Conservation (phyloP, 2,113 vertebrate genomes). For the Sialia sialis region DNA sequence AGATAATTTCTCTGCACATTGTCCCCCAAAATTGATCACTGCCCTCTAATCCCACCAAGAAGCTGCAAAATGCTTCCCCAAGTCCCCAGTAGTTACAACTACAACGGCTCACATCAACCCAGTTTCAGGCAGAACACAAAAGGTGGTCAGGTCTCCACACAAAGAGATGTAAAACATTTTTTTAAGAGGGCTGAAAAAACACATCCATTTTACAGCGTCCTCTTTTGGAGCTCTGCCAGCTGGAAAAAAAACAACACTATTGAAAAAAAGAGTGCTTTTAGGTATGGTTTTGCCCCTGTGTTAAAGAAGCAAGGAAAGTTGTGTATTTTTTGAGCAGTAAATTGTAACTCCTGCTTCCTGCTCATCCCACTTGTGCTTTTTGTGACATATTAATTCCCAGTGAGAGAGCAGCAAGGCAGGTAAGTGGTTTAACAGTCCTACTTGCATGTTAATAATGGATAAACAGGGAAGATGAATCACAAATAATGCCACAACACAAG, state of each 20-base stretch:
- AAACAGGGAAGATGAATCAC: neutral
- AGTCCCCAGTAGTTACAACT: neutral
- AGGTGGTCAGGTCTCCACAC: conserved; percentile 23
- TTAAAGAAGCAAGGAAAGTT: neutral
- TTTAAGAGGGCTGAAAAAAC: conserved; percentile 30
- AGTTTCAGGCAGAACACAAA: conserved; percentile 36
- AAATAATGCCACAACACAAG: neutral
- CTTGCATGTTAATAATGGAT: neutral
- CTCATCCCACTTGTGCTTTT: neutral
- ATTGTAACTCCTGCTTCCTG: neutral
- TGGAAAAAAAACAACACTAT: conserved; percentile 33
- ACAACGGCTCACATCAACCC: conserved; percentile 47
- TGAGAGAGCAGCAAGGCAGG: neutral
- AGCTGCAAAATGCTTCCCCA: neutral
- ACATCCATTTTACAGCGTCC: conserved; percentile 22
- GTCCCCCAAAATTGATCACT: neutral
- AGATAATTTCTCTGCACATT: neutral
- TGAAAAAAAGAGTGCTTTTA: neutral
- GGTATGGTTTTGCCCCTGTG: neutral
- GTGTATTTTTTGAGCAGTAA: neutral
- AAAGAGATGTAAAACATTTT: conserved; percentile 15
- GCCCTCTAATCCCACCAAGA: neutral
- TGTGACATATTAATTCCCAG: neutral
- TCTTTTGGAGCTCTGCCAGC: conserved; percentile 46
- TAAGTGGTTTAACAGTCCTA: neutral